Evolutionary conservation across 2,888 invertebrate species (phyloP).

Genomic region (Agelastica alni): DNA sequence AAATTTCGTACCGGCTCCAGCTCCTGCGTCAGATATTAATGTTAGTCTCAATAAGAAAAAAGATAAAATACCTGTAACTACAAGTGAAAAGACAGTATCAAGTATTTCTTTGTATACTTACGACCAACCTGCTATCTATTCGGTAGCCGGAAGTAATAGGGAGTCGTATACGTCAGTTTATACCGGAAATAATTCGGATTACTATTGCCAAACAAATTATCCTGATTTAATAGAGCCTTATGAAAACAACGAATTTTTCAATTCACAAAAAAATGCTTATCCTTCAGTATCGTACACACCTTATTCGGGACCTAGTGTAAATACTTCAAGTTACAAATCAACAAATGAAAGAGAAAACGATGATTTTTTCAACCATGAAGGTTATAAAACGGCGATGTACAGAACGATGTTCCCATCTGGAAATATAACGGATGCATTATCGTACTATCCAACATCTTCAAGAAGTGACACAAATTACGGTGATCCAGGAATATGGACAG

Average conservation of each 20-base stretch:
- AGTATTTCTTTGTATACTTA: conserved; percentile 58
- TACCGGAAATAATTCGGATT: conserved; percentile 68
- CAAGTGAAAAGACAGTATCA: conserved; percentile 46
- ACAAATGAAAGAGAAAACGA: conserved; percentile 61
- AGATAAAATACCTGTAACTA: conserved; percentile 48
- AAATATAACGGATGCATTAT: conserved; percentile 77
- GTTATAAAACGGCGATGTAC: conserved; percentile 67
- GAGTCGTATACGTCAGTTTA: conserved; percentile 76
- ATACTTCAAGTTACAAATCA: conserved; percentile 60
- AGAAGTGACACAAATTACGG: conserved; percentile 61
- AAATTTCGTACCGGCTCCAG: conserved; percentile 61
- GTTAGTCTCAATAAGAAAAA: conserved; percentile 60
- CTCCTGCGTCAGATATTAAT: conserved; percentile 58
- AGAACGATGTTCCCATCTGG: conserved; percentile 73
- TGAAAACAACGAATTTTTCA: conserved; percentile 57
- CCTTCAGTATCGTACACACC: conserved; percentile 61
- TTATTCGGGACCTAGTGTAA: conserved; percentile 12
- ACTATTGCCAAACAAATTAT: conserved; percentile 66
- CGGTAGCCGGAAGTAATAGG: conserved; percentile 73
- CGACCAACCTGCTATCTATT: conserved; percentile 72
- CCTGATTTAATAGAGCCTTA: conserved; percentile 70
- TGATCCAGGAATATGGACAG: conserved; percentile 65
- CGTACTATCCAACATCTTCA: conserved; percentile 78
- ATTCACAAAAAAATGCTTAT: conserved; percentile 60
- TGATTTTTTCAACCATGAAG: conserved; percentile 65